Evolutionary conservation across 64 coral and sea anemone genomes (phyloP), one percentile per base, ranked within the genome.

Genomic region (Trachythela sp.): DNA sequence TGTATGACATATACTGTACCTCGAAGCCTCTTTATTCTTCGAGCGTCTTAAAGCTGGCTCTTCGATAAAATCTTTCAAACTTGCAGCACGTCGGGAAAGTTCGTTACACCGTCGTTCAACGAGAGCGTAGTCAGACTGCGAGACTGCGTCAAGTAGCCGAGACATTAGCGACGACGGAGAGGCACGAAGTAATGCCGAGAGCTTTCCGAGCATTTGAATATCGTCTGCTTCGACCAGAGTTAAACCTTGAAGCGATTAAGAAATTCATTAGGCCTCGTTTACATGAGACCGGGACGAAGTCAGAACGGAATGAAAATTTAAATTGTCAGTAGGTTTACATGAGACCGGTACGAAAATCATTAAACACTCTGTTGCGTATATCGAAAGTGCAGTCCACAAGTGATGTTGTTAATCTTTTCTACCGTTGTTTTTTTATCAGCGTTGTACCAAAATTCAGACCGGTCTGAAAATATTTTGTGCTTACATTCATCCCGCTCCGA

Each of bases 71-170:
- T 80, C 75, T 39, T 80, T 80, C 2, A 80, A 30, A 39, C 37
- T 80, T 17, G 75, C 75, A 34, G 75, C 75, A 80, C 75, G 75
- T 80, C 75, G 30, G 30, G 75, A 80, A 15, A 80, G 75, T 15
- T 80, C 75, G 75, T 80, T 80, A 80, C 75, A 80, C 4, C 75
- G 75, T 37, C 75, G 75, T 36, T 80, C 75, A 80, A 80, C 75
- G 75, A 80, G 27, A 37, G 75, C 75, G 75, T 80, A 80, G 37
- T 80, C 75, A 9, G 75, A 80, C 33, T 80, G 27, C 30, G 75
- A 80, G 75, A 80, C 75, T 14, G 75, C 75, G 26, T 80, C 75
- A 18, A 80, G 33, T 7, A 80, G 34, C 2, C 75, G 75, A 80
- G 75, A 80, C 75, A 80, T 80, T 2, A 80, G 2, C 75, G 75